Evolutionary conservation across 2,113 vertebrate species (phyloP), one percentile per base, ranked within the genome.

Genomic region (Lanius ludovicianus): DNA sequence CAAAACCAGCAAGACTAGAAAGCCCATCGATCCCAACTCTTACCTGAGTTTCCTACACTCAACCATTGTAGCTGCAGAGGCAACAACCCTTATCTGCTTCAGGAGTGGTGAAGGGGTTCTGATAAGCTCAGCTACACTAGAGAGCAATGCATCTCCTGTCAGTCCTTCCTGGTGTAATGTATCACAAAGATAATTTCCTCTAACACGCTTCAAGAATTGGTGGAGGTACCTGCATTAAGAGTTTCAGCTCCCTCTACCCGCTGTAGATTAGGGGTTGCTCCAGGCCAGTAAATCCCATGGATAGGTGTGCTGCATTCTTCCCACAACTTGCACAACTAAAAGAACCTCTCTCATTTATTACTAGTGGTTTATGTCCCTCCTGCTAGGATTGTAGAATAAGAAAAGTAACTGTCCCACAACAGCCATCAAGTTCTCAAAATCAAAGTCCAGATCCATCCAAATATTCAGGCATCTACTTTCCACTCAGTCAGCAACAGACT

Each of bases 371-470:
- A 4, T 1, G 2, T 33, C n/a, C 17, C 18, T 79, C 56, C 15
- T 64, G 6, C n/a, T 63, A 22, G 14, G 33, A 35, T 1, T 1
- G 15, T 7, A 23, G n/a, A 76, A 55, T 46, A n/a, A 23, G 12
- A 83, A 64, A 64, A 64, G 10, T 1, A 1, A 49, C 3, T 5
- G 0, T 18, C 16, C 13, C 23, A 7, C 7, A 42, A 13, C 0
- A 1, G 6, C 14, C 28, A 80, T 42, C 25, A 50, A 62, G 20
- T 13, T 49, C 22, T 78, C 63, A 83, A 65, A 90, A 30, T 12
- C 49, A 22, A 69, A 39, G 10, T 37, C 28, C 41, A 74, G 20
- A 70, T 18, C 6, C 18, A 67, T 18, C 20, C n/a, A 65, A 74
- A 73, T 47, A 55, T 9, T 79, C 25, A 60, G 41, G 7, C 19